Evolutionary conservation across 2,797 vertebrate species (phyloP), one percentile per base, ranked within the genome.

Genomic region (Naso thynnoides): DNA sequence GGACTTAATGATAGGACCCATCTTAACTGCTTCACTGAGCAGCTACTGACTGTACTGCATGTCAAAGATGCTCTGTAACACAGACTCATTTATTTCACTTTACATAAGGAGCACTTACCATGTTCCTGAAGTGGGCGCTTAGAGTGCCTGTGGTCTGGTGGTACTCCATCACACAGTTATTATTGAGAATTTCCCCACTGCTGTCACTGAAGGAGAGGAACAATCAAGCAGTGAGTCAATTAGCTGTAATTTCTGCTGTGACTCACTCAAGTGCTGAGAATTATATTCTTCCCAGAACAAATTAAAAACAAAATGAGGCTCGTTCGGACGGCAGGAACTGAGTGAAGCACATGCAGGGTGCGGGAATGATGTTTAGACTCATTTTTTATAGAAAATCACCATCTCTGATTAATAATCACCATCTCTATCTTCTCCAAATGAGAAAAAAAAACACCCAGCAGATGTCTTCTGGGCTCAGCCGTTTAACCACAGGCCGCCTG

Each of bases 151-250:
- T 92, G 33, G 93, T 89, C 78, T 99, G 98, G 70, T 95, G 95
- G 73, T 93, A 97, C 77, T 98, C 97, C 97, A 98, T 98, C 56
- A 98, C 98, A 0, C 97, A 98, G 91, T 96, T 98, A 85, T 98
- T 99, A 92, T 99, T 98, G 68, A 99, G 90, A 87, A 99, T 98
- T 86, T 99, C 97, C 2, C 97, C 97, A 0, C 98, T 99, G 92
- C 95, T 98, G 79, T 98, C 97, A 29, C 97, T 98, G 93, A 45
- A 82, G 0, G 0, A 60, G 48, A 86, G 54, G 82, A 53, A 53
- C 38, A 56, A 70, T 66, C 23, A 60, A 38, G 1, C 42, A 54
- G 26, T 3, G 36, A 80, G 53, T 79, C 52, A 62, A 65, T 84
- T 65, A 75, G 26, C 50, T 21, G 33, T n/a, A 49, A 62, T 9